These are phyloP conservation scores for Strigamia maritima DNA, from an alignment of 2,888 invertebrate genomes.

Conservation along the genomic window DNA sequence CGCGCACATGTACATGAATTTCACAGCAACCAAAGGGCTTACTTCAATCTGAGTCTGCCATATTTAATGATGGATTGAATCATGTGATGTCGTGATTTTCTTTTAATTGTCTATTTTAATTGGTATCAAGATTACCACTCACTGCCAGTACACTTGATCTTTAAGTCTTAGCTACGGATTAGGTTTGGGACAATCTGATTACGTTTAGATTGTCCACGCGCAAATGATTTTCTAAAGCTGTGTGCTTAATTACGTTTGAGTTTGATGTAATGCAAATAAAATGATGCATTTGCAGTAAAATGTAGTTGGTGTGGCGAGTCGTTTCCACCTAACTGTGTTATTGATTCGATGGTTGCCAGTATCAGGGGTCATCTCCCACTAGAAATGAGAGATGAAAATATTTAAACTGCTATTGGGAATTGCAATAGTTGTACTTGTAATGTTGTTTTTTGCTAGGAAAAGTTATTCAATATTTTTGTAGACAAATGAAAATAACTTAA, in stretches of 20 bases:
- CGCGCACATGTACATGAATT: no score
- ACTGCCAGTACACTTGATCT: no score
- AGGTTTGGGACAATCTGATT: background rate
- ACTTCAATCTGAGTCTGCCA: no score
- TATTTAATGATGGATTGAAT: no score
- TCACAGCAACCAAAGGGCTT: no score
- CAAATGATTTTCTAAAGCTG: constrained; percentile 2
- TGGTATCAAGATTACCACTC: no score
- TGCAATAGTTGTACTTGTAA: background rate
- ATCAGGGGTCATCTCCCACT: constrained; percentile 19
- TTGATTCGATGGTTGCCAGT: background rate
- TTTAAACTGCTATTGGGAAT: background rate
- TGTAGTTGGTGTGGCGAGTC: constrained; percentile 1
- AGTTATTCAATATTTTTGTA: no score
- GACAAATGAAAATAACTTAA: no score
- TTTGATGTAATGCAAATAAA: background rate
- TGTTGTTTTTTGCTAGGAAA: background rate
- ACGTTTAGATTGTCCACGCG: background rate
- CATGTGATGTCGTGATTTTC: no score
- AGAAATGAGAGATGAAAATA: constrained; percentile 17
- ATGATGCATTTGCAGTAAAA: constrained; percentile 18
- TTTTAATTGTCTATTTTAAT: no score
- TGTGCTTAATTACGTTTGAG: background rate
- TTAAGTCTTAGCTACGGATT: background rate
- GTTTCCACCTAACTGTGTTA: constrained; percentile 7